A percentile compares a stretch with the other conserved stretches of the same genome.
These are phyloP conservation scores for Platichthys stellatus DNA, from an alignment of 2,113 vertebrate genomes.

Conservation along the genomic window DNA sequence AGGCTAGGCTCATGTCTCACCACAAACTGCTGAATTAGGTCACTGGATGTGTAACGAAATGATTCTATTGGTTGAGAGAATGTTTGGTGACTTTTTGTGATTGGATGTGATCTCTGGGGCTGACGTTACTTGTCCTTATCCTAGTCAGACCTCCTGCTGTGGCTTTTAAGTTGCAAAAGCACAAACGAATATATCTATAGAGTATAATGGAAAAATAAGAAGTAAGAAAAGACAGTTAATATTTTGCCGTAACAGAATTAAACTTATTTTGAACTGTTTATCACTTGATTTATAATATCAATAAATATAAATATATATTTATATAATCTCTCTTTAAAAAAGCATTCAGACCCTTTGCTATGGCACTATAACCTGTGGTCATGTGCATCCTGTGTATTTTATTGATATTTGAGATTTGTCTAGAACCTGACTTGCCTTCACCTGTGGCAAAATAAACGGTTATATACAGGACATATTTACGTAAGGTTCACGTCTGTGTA, in stretches of 20 bases:
- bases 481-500: not conserved
- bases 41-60: constrained; percentile 5
- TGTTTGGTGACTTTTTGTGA: not conserved
- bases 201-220: not conserved
- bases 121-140: not conserved
- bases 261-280: no score
- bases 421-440: no score
- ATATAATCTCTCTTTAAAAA: not conserved
- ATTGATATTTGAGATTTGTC: not conserved
- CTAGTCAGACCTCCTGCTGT: not conserved
- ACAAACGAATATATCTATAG: not conserved
- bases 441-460: no score
- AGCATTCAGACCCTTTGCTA: not conserved
- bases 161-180: not conserved
- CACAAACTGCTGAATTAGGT: constrained; percentile 27
- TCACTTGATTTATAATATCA: no score
- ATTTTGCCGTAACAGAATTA: no score
- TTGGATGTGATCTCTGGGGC: not conserved
- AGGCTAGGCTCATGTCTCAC: constrained; percentile 33
- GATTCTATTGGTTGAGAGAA: constrained; percentile 7
- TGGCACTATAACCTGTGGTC: not conserved
- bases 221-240: no score
- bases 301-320: no score
- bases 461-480: no score
- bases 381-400: not conserved